Percentiles rank a stretch among this genome's conserved stretches.
These are phyloP conservation scores for Anolis sagrei DNA, from an alignment of 2,113 vertebrate species.

Conservation along the genomic window DNA sequence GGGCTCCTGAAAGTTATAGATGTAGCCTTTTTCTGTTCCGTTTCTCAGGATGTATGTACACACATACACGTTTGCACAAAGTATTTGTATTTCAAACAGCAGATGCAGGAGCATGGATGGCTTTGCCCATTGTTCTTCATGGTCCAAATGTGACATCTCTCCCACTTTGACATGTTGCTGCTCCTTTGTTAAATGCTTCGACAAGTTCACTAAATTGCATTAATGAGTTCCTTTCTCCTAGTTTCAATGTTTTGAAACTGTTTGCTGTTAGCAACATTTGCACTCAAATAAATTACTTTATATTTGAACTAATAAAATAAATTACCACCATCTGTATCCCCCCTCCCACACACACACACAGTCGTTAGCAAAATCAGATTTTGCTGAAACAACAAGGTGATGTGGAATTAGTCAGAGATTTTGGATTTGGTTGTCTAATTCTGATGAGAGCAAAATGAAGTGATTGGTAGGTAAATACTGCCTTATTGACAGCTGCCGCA, in stretches of 20 bases:
- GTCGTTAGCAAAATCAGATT: constrained; percentile 24
- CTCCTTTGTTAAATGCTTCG: not conserved
- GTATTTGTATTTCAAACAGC: not conserved
- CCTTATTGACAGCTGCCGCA: constrained; percentile 30
- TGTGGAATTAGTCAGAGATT: constrained; percentile 1
- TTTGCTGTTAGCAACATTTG: constrained; percentile 9
- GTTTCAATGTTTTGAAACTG: not conserved
- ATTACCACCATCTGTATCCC: not conserved
- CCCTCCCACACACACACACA: not conserved
- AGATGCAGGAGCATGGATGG: not conserved
- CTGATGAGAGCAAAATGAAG: constrained; percentile 2
- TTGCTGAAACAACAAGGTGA: not conserved
- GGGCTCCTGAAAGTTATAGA: not conserved
- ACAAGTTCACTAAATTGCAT: not conserved
- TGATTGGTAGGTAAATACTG: constrained; percentile 6
- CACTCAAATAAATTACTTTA: constrained; percentile 17
- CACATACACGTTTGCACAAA: not conserved
- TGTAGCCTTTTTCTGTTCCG: not conserved
- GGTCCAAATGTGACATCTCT: not conserved
- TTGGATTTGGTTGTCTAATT: not conserved
- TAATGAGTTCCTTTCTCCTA: not conserved
- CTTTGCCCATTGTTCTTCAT: not conserved
- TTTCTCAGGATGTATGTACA: not conserved
- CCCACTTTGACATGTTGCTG: not conserved
- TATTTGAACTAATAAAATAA: constrained; percentile 21